These are phyloP conservation scores for Agonopterix alstromeriana DNA, from an alignment of 2,888 invertebrate genomes.

Conservation along the genomic window DNA sequence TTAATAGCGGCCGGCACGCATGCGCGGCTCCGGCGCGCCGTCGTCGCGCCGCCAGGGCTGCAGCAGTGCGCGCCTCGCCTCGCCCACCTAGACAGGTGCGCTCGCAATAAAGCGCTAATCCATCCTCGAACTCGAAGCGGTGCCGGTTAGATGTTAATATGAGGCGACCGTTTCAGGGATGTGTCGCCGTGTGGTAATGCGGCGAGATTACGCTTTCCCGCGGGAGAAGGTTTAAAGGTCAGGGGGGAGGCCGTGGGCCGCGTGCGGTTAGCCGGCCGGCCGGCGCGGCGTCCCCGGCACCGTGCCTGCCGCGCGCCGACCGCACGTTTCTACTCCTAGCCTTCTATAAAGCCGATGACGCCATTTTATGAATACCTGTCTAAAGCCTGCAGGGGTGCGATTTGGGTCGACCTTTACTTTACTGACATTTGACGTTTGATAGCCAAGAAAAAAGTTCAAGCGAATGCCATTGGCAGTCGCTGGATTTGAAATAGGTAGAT, in stretches of 20 bases:
- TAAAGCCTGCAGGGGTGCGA: conserved; percentile 28
- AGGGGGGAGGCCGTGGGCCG: conserved; percentile 30
- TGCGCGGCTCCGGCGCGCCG: conserved; percentile 39
- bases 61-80: conserved; percentile 48
- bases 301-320: conserved; percentile 38
- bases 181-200: conserved; percentile 40
- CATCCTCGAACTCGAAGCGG: conserved; percentile 14
- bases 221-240: conserved; percentile 45
- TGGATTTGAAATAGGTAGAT: background rate
- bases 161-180: conserved; percentile 28
- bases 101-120: conserved; percentile 28
- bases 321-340: conserved; percentile 14
- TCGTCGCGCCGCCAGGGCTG: conserved; percentile 37
- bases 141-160: conserved; percentile 22
- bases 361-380: conserved; percentile 45
- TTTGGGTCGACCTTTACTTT: conserved; percentile 39
- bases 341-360: conserved; percentile 30
- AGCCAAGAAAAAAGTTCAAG: conserved; percentile 12
- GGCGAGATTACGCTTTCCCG: conserved; percentile 41
- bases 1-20: conserved; percentile 51
- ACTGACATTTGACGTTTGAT: conserved; percentile 39
- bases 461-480: conserved; percentile 5
- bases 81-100: conserved; percentile 42
- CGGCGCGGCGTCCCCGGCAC: conserved; percentile 22
- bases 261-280: background rate